phyloP scores from a whole-genome alignment of 2,797 vertebrate species.

The Muraenolepis orangiensis region DNA sequence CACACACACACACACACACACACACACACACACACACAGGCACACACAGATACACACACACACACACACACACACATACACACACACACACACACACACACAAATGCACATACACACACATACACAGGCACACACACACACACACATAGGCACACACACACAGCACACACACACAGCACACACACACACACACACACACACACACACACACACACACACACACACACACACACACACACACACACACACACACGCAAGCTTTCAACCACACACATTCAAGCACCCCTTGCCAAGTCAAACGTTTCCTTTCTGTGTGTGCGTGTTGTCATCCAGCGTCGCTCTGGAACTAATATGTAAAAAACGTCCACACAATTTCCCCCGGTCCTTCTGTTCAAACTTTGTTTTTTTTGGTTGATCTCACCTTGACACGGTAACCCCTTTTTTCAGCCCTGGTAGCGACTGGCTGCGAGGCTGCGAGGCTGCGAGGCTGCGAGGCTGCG shows the following conservation, averaged over 20 bases:
- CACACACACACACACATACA: slow-evolving; percentile 6
- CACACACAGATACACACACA: background rate
- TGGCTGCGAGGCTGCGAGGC: too few species aligned
- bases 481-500: too few species aligned
- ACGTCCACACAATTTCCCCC: background rate
- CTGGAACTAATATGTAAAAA: background rate
- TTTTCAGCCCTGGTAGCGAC: too few species aligned
- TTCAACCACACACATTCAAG: background rate
- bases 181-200: slow-evolving; percentile 4
- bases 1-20: background rate
- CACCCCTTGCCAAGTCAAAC: background rate
- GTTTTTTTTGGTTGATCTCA: background rate
- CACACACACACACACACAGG: background rate
- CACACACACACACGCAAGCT: slow-evolving; percentile 12
- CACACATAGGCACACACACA: background rate
- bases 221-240: slow-evolving; percentile 10
- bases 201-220: background rate
- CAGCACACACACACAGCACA: background rate
- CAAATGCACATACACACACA: too few species aligned
- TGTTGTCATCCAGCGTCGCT: background rate
- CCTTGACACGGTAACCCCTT: background rate
- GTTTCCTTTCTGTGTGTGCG: background rate
- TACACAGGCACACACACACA: background rate
- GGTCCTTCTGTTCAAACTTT: background rate
- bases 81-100: slow-evolving; percentile 14